Base-by-base conservation (phyloP, 2,888 invertebrate genomes). In the Nemotelus pantherinus region DNA sequence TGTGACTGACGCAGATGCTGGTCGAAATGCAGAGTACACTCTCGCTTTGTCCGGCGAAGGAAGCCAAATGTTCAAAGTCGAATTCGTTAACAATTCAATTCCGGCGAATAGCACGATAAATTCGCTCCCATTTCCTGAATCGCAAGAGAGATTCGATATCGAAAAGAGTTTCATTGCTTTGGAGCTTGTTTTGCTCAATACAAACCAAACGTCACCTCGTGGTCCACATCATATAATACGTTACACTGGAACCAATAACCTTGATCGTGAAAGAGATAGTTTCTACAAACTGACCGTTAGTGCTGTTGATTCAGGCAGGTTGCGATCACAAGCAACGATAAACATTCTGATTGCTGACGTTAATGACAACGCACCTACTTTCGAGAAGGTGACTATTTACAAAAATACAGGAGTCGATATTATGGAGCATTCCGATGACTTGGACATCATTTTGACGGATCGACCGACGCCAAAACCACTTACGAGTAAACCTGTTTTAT, bases 311-410 rank as follows among this genome's bases (percentile, higher is more conserved):
- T 90, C 89, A 84, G 94, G 94, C 5, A 94, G 94, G 63, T 85
- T 95, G 9, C 92, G 90, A 68, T 93, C 93, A 1, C 92, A 93
- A 85, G 92, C 93, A 0, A 91, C 92, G 82, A 84, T 96, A 6
- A 91, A 89, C 0, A 91, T 96, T 64, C 89, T 88, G 0, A 87
- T 96, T 44, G 89, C 91, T 3, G 96, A 96, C 84, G 92, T 92
- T 83, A 96, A 96, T 83, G 96, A 96, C 84, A 95, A 95, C 84
- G 84, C 90, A 10, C 95, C 95, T 0, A 88, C 88, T 72, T 94
- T 93, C 82, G 90, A 90, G 77, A 91, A 93, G 83, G 91, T 95
- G 81, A 89, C 91, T 0, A 90, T 95, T 55, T 91, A 92, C 3
- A 89, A 92, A 72, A 92, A 92, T 77, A 91, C 92, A 81, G 91